Evolutionary conservation across 2,888 invertebrate genomes (phyloP), one percentile per base, ranked within the genome.

Genomic region (Morpho deidamia): DNA sequence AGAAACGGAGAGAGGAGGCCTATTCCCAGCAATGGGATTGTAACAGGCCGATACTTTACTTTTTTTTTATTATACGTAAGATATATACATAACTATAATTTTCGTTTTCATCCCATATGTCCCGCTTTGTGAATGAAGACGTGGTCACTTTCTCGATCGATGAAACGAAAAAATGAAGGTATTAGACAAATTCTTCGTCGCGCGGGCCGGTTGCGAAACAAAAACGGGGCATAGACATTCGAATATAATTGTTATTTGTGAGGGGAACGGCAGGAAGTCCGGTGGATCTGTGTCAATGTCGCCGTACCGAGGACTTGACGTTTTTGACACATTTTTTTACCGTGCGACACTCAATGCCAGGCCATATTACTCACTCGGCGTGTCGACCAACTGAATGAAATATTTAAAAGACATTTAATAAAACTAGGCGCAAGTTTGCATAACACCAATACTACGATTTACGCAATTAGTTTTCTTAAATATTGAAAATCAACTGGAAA

Each of bases 201-300:
- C n/a, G 37, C 37, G 10, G 11, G 35, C 38, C 32, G n/a, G 38
- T 32, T 32, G 38, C 33, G 32, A 35, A 43, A 11, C 32, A 37
- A 45, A 43, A 52, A 11, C 44, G 11, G 41, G 37, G 11, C 44
- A 35, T 41, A 49, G 14, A n/a, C 41, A 35, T 33, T 11, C 12
- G 45, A 12, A 41, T 39, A 41, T 52, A 45, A 52, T 45, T 49
- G 45, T 45, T 45, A 32, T 43, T 43, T 44, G 48, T 45, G 44
- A 49, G 49, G 43, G 44, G 11, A 35, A 45, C 66, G 68, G 70
- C 74, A 75, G 81, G 77, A 78, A 79, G 72, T 70, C 71, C 66
- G 68, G 70, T 66, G 72, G 47, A 85, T 81, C 70, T 83, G 81
- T 86, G 86, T 86, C 87, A 87, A 85, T 86, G 87, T 83, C 87